Percentiles rank a stretch among this genome's conserved stretches.
phyloP scores from a whole-genome alignment of 2,113 vertebrate genomes.

The Megaleporinus macrocephalus region DNA sequence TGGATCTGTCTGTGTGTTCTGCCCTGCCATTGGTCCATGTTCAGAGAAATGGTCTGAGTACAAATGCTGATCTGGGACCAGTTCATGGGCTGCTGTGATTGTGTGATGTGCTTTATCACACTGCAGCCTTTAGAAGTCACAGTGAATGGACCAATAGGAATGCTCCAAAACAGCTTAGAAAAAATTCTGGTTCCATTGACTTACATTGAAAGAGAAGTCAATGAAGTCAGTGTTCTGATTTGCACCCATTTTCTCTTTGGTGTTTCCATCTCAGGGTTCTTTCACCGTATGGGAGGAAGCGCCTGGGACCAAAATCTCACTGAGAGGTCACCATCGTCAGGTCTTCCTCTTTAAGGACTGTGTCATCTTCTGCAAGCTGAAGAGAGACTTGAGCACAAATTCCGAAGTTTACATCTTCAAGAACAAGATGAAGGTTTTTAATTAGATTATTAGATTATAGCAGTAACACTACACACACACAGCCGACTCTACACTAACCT shows the following conservation, averaged over 20 bases:
- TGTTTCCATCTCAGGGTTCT: conserved; percentile 77
- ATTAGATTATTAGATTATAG: too few species aligned
- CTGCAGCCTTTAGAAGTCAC: neutral
- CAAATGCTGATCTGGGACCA: too few species aligned
- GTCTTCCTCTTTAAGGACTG: conserved; percentile 96
- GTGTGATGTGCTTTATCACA: neutral
- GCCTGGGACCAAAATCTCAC: conserved; percentile 84
- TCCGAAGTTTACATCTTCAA: conserved; percentile 89
- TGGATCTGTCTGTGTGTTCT: too few species aligned
- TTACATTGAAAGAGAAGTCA: too few species aligned
- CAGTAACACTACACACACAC: too few species aligned
- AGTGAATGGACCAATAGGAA: too few species aligned
- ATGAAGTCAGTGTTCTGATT: too few species aligned
- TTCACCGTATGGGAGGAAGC: conserved; percentile 96
- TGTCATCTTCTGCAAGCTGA: conserved; percentile 91
- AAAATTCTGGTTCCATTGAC: too few species aligned
- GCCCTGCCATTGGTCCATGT: too few species aligned
- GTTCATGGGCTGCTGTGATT: neutral
- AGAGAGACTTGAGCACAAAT: conserved; percentile 83
- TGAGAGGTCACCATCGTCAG: conserved; percentile 93
- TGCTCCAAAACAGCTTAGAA: too few species aligned
- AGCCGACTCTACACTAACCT: too few species aligned
- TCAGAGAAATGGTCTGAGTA: too few species aligned
- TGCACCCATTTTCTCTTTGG: neutral
- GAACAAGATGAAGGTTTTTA: conserved; percentile 95